Conservation (phyloP, 2,888 invertebrate species). For the Caenorhabditis becei region DNA sequence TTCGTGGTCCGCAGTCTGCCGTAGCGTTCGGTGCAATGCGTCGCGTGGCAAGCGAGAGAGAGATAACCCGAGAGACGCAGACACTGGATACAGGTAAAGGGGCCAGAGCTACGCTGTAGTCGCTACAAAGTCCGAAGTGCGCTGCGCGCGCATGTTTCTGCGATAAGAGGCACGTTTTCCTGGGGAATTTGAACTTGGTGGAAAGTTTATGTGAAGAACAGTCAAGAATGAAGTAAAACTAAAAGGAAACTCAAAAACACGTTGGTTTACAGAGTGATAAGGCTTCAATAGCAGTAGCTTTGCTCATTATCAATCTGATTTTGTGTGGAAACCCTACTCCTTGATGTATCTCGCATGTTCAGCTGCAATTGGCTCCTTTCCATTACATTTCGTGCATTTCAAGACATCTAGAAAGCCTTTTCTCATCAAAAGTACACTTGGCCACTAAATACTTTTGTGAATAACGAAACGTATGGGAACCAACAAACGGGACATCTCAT, state of each 20-base stretch:
- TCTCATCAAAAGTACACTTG: too few relatives aligned
- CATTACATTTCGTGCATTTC: too few relatives aligned
- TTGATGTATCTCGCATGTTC: too few relatives aligned
- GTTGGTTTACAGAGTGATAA: too few relatives aligned
- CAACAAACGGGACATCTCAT: constrained; percentile 1
- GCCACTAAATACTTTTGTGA: neutral
- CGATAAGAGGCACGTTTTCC: neutral
- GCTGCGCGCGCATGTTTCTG: neutral
- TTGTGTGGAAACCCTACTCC: too few relatives aligned
- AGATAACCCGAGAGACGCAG: constrained; percentile 30
- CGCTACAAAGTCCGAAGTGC: constrained; percentile 47
- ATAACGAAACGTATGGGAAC: neutral
- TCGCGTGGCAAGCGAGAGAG: constrained; percentile 20
- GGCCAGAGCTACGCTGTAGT: constrained; percentile 27
- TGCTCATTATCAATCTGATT: too few relatives aligned
- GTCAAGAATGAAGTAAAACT: too few relatives aligned
- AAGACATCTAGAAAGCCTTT: too few relatives aligned
- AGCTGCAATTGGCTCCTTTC: too few relatives aligned
- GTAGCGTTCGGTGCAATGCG: constrained; percentile 7
- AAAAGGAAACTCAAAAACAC: too few relatives aligned
- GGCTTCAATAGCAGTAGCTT: too few relatives aligned
- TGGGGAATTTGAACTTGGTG: neutral
- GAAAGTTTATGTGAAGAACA: too few relatives aligned
- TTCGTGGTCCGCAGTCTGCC: constrained; percentile 22
- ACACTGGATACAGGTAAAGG: constrained; percentile 11